Evolutionary conservation across 2,797 vertebrate species (phyloP), one percentile per base, ranked within the genome.

Genomic region (Pyrocephalus nanus): DNA sequence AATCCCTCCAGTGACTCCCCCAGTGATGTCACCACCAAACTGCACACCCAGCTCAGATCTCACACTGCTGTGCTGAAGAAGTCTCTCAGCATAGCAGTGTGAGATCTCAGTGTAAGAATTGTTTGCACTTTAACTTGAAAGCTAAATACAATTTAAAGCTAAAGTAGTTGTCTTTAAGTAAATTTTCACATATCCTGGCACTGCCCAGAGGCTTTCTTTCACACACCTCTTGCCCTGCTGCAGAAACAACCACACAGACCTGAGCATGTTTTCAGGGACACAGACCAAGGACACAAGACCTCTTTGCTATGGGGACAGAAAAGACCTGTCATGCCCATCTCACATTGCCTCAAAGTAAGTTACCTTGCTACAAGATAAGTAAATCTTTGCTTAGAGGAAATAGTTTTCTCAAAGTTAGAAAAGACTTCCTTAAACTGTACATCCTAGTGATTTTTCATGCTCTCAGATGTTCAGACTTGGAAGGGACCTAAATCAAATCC

Each of bases 281-380:
- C 61, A 55, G 19, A 30, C 27, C 3, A 4, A 65, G 43, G 54
- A 19, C 43, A 19, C 18, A 18, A 43, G 42, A 43, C 38, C 45
- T 43, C 25, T 45, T 54, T 50, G 36, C 36, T 62, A 3, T 7
- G 11, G 45, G 26, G n/a, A 51, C 23, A 48, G 57, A 72, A 77
- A 64, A 40, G 26, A 78, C 42, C 29, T 8, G 7, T 48, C 32
- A 29, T 0, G 0, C 18, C 27, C 15, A 9, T 23, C 23, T 86
- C 1, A 0, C 2, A 0, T 27, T 55, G 32, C 22, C 70, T 75
- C 45, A 47, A 67, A 18, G 42, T 36, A 55, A 70, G 4, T 51
- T 60, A 48, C n/a, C 36, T 73, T 73, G 55, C 47, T 70, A 15
- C 12, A n/a, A 36, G 23, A 21, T 26, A 66, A 85, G 48, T 22